Base-by-base conservation (phyloP, 2,888 invertebrate species). In the Ariolimax columbianus region DNA sequence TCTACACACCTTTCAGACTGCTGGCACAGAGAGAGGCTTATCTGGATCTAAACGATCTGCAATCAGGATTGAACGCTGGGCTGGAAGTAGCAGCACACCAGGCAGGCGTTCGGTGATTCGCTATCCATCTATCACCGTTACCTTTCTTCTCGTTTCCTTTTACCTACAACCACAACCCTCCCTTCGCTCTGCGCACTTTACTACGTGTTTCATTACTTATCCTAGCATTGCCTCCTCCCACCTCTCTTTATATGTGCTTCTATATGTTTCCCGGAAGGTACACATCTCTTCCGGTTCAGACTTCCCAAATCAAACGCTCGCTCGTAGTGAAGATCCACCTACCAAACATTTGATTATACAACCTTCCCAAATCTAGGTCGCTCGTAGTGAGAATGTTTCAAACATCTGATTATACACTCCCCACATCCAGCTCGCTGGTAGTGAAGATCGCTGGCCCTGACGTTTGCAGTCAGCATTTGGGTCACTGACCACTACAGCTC, bases 11-110 rank as follows among this genome's bases (percentile, higher is more conserved):
- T 33, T 33, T 36, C 11, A 51, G 33, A 11, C 75, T 43, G 30
- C 51, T 51, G 51, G 51, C 47, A 75, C 30, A 43, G 47, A n/a
- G 73, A 75, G n/a, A 51, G 23, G 23, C 33, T 33, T n/a, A 33
- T 75, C 33, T n/a, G 47, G 19, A 19, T 51, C 19, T 19, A 47
- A 6, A 2, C 51, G 51, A 30, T 75, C 51, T 51, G 51, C 30
- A 75, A 6, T 17, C 47, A 47, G 19, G 75, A 75, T 51, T 75
- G 75, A 75, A 75, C 75, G 30, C 51, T 30, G 51, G 33, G 51
- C 75, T 75, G 75, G 51, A 9, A 75, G 51, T 3, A 75, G 33
- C 73, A n/a, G 72, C n/a, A 17, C n/a, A 30, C 36, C 30, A 47
- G n/a, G 30, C 30, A 47, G 47, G 26, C 38, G 72, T 38, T 72